phyloP scores from a whole-genome alignment of 2,113 vertebrate species.

The Xiphias gladius region DNA sequence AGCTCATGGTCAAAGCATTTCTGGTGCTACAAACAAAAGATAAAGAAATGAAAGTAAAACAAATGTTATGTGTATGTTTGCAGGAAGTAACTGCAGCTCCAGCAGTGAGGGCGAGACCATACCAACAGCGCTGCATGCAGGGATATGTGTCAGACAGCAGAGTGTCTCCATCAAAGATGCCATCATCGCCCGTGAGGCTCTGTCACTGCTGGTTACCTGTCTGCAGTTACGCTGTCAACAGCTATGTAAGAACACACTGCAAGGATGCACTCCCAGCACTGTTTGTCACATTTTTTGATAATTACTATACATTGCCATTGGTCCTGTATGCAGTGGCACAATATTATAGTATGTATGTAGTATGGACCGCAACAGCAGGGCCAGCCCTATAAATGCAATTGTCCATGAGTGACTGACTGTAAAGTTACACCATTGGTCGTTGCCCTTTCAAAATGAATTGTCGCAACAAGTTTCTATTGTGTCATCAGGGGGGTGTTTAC shows the following conservation, averaged over 20 bases:
- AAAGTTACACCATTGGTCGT: too few species aligned
- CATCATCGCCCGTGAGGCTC: constrained; percentile 95
- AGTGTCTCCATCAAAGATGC: constrained; percentile 96
- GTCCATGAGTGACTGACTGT: too few species aligned
- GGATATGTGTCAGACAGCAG: constrained; percentile 96
- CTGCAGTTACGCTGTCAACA: constrained; percentile 97
- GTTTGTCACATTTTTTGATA: not conserved
- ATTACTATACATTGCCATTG: not conserved
- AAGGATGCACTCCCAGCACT: not conserved
- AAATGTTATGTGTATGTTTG: constrained; percentile 3
- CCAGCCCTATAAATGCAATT: too few species aligned
- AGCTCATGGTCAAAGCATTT: not conserved
- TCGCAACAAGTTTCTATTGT: too few species aligned
- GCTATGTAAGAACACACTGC: constrained; percentile 85
- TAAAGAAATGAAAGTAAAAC: constrained; percentile 10
- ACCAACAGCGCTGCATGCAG: constrained; percentile 90
- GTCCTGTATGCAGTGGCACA: not conserved
- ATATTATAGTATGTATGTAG: not conserved
- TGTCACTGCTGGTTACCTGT: constrained; percentile 97
- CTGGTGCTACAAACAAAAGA: not conserved
- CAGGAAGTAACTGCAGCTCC: constrained; percentile 98
- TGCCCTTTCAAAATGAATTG: too few species aligned
- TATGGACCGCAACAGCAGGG: too few species aligned
- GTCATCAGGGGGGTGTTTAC: too few species aligned
- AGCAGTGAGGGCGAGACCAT: constrained; percentile 94